Evolutionary conservation across 2,888 invertebrate genomes (phyloP).

Genomic region (Sinohyriopsis cumingii): DNA sequence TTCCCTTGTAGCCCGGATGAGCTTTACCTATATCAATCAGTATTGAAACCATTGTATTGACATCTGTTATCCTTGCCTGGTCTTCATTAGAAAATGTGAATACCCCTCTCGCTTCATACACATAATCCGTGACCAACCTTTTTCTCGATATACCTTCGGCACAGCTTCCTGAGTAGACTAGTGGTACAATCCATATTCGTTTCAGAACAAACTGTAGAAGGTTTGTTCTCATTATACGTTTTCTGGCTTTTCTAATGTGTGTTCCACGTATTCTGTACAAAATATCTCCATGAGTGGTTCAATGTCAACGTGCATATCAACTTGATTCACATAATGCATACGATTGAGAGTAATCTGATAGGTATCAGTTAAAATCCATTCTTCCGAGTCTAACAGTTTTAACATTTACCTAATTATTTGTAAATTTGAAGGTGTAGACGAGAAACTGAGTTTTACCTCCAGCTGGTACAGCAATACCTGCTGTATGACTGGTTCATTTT

Average conservation of each 20-base stretch:
- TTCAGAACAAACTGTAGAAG: background rate
- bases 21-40: background rate
- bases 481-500: too few relatives aligned
- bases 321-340: too few relatives aligned
- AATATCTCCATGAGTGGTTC: too few relatives aligned
- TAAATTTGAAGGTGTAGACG: too few relatives aligned
- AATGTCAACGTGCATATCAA: too few relatives aligned
- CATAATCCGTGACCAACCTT: slow-evolving; percentile 2
- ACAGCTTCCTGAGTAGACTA: slow-evolving; percentile 4
- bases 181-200: background rate
- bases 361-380: too few relatives aligned
- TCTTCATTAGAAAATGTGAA: background rate
- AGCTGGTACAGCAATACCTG: too few relatives aligned
- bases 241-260: background rate
- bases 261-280: too few relatives aligned
- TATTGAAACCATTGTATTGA: background rate
- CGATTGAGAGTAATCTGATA: too few relatives aligned
- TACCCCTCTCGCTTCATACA: slow-evolving; percentile 4
- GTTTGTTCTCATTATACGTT: background rate
- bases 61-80: background rate
- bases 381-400: too few relatives aligned
- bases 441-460: too few relatives aligned
- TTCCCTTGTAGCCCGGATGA: slow-evolving; percentile 5
- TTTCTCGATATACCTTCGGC: background rate
- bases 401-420: too few relatives aligned